A percentile compares a stretch with the other conserved stretches of the same genome.
phyloP scores from a whole-genome alignment of 2,888 invertebrate species.

The Erebia palarica region DNA sequence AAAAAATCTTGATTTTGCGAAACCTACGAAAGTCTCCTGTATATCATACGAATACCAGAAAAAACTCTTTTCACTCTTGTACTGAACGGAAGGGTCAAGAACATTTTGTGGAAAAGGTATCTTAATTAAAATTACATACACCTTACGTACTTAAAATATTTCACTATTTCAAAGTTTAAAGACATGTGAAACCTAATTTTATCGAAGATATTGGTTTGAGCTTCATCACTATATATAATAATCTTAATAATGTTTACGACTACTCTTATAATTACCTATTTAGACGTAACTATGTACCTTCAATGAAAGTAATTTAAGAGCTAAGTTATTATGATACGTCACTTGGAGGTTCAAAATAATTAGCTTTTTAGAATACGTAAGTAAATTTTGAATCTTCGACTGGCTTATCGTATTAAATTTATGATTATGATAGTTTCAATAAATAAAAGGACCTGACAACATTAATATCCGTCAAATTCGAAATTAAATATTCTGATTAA shows the following conservation, averaged over 20 bases:
- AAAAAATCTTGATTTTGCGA: no score
- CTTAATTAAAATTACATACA: no score
- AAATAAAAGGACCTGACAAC: slow-evolving; percentile 11
- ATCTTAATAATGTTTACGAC: slow-evolving; percentile 21
- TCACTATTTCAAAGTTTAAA: background rate
- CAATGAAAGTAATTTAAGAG: slow-evolving; percentile 23
- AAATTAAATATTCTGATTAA: slow-evolving; percentile 6
- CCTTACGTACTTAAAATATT: background rate
- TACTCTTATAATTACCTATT: slow-evolving; percentile 32
- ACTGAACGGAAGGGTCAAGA: no score
- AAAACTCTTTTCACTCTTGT: no score
- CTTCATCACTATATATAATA: background rate
- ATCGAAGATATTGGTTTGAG: background rate
- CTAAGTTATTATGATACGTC: slow-evolving; percentile 57
- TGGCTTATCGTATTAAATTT: slow-evolving; percentile 59
- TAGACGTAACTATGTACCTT: slow-evolving; percentile 35
- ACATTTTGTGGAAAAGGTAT: no score
- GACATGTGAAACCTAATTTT: background rate
- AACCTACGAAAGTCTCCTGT: no score
- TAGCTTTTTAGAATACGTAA: slow-evolving; percentile 24
- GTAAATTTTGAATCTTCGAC: slow-evolving; percentile 65
- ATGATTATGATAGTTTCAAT: slow-evolving; percentile 16
- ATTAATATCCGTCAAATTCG: slow-evolving; percentile 3
- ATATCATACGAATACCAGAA: no score
- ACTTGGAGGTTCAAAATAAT: slow-evolving; percentile 70